These are phyloP conservation scores for Hippopotamyrus pictus DNA, from an alignment of 2,797 vertebrate genomes.

Conservation along the genomic window DNA sequence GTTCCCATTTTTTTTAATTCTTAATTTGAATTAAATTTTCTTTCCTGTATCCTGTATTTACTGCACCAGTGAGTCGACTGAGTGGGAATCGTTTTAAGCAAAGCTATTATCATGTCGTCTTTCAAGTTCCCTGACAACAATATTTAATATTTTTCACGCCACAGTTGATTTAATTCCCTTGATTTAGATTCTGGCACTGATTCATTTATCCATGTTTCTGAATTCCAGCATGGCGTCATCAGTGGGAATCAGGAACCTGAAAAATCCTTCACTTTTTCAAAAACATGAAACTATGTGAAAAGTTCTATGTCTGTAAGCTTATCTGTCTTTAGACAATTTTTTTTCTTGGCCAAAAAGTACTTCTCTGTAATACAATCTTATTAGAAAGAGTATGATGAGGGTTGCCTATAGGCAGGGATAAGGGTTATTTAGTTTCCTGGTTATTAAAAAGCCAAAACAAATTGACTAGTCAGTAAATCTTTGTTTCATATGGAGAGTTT, in stretches of 20 bases:
- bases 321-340: background rate
- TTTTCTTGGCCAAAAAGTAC: background rate
- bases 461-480: background rate
- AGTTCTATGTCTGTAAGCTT: background rate
- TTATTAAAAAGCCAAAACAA: constrained; percentile 10
- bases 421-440: background rate
- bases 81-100: background rate
- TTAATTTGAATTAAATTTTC: background rate
- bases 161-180: background rate
- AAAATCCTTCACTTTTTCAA: background rate
- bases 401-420: background rate
- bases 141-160: background rate
- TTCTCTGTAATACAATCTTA: background rate
- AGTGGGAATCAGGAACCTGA: background rate
- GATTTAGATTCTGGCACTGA: background rate
- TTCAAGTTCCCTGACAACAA: background rate
- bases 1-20: background rate
- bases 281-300: background rate
- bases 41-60: background rate
- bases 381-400: background rate
- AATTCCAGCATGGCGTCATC: background rate
- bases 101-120: background rate
- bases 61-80: background rate
- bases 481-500: background rate
- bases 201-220: background rate